Evolutionary conservation across 2,888 invertebrate species (phyloP), one percentile per base, ranked within the genome.

Genomic region (Amiota mariae): DNA sequence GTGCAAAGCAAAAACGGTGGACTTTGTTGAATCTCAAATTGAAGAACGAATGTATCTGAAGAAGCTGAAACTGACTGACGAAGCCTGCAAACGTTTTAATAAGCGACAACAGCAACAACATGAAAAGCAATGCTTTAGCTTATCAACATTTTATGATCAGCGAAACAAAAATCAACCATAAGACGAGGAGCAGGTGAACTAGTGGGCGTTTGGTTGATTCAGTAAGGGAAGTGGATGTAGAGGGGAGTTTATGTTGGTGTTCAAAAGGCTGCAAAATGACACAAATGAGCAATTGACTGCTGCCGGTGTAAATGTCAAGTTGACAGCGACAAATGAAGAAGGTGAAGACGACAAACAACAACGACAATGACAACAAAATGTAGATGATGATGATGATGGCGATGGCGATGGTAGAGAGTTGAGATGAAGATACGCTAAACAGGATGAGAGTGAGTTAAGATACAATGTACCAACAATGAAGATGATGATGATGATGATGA

Each of bases 221-320:
- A 48, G 24, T 15, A 20, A 48, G 13, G 1, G 54, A 36, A 54
- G 54, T 54, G 54, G 54, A 11, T 15, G 20, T 0, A 0, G 59
- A 59, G 20, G 20, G 18, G 57, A 59, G 57, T 4, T 4, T 56
- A 54, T 72, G 51, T 75, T 70, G 75, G 70, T 20, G 15, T 4
- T 15, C 15, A 59, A 18, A 59, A 18, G 9, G 20, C 59, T 18
- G 20, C 59, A 77, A 76, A 75, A 75, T 85, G 85, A 83, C 86
- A 85, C 86, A 86, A 84, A 84, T 84, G 86, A 84, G 83, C 83
- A 84, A 84, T 84, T 86, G 83, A 83, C 83, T 86, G 75, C 78
- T 76, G 78, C 70, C 75, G 75, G 75, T 73, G 75, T 76, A 78
- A 75, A 78, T 76, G 78, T 78, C 76, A 78, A 76, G 72, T 78